Conservation (phyloP, 2,797 vertebrate genomes). For the Tamandua tetradactyla region DNA sequence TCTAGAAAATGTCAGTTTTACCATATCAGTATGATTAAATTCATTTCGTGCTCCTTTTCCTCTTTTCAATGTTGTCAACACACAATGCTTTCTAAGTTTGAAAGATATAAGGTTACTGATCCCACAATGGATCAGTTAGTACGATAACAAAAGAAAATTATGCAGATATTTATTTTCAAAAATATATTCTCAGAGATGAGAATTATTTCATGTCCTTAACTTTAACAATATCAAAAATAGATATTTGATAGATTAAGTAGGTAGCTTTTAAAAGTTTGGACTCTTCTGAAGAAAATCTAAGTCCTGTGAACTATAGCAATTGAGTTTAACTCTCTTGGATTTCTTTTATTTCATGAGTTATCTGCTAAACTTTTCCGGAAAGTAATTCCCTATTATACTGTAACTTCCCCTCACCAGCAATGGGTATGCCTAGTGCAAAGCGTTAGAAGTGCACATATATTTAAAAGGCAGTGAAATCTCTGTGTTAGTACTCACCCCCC, state of each 20-base stretch:
- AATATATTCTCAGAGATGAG: background rate
- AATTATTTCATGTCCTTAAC: background rate
- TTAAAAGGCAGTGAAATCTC: slow-evolving; percentile 74
- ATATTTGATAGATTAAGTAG: background rate
- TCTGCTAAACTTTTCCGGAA: slow-evolving; percentile 66
- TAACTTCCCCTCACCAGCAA: slow-evolving; percentile 39
- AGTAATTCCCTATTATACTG: slow-evolving; percentile 68
- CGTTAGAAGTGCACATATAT: slow-evolving; percentile 70
- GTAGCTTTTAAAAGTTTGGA: background rate
- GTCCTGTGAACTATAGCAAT: background rate
- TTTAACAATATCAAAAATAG: slow-evolving; percentile 30
- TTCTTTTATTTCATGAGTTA: slow-evolving; percentile 72
- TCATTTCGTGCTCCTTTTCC: background rate
- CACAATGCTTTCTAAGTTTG: background rate
- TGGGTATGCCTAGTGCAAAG: slow-evolving; percentile 67
- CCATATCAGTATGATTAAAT: background rate
- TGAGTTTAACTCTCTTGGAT: slow-evolving; percentile 23
- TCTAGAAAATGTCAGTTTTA: background rate
- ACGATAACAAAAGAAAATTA: background rate
- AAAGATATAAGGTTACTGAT: background rate
- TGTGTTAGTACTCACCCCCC: slow-evolving; percentile 54
- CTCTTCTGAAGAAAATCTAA: slow-evolving; percentile 41
- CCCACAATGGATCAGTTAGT: background rate
- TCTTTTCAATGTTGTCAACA: background rate
- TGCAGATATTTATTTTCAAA: slow-evolving; percentile 3